A percentile compares a stretch with the other conserved stretches of the same genome.
Evolutionary conservation across 30 jellyfish, hydroid and myxozoan genomes (phyloP).

Genomic region (Sanderia malayensis): DNA sequence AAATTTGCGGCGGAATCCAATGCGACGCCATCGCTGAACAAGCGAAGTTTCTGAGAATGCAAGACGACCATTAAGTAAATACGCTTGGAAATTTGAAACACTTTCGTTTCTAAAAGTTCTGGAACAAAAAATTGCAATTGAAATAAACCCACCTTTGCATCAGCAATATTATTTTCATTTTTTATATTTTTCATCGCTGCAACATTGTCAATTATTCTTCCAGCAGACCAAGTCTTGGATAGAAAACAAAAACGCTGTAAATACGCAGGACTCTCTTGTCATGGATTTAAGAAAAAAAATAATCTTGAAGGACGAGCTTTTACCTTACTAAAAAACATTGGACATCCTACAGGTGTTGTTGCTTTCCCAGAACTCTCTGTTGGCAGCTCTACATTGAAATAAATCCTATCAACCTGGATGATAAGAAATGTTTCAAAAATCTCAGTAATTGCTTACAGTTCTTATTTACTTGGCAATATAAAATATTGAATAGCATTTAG

Average conservation of each 20-base stretch:
- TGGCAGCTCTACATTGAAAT: slow-evolving; percentile 36
- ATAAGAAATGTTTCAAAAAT: no score
- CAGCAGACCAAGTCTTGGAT: slow-evolving; percentile 44
- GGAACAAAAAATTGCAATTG: no score
- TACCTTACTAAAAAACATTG: slow-evolving; percentile 53
- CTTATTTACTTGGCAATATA: no score
- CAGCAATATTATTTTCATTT: slow-evolving; percentile 40
- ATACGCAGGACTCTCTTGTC: no score
- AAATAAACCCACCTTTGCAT: slow-evolving; percentile 44
- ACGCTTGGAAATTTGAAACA: no score
- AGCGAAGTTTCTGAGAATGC: slow-evolving; percentile 37
- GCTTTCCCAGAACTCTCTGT: background rate
- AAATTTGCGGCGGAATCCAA: slow-evolving; percentile 39
- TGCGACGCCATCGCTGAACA: slow-evolving; percentile 10
- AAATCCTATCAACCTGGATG: slow-evolving; percentile 37
- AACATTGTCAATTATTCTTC: slow-evolving; percentile 42
- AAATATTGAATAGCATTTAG: no score
- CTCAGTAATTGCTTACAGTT: no score
- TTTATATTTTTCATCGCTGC: slow-evolving; percentile 22
- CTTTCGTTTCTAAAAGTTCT: no score
- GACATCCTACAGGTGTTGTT: background rate
- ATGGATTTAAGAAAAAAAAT: no score
- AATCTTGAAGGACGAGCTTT: no score
- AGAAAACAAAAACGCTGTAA: no score
- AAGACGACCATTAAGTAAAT: no score